Percentiles rank a stretch among this genome's conserved stretches.
These are phyloP conservation scores for Steinernema hermaphroditum DNA, from an alignment of 2,888 invertebrate species.

Conservation along the genomic window DNA sequence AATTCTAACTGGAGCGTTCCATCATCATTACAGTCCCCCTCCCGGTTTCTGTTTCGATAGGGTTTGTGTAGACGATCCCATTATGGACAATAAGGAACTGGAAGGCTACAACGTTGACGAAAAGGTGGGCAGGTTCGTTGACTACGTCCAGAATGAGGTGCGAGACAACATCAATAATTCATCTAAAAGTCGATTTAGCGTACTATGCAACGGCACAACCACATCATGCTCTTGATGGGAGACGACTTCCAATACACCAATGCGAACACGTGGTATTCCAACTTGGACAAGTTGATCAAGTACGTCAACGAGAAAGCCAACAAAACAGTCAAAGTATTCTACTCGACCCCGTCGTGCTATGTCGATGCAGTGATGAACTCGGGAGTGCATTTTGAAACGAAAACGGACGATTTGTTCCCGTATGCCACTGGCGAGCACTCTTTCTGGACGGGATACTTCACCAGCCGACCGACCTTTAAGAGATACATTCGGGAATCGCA, in stretches of 20 bases:
- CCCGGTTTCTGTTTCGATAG: constrained; percentile 90
- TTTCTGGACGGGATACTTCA: constrained; percentile 85
- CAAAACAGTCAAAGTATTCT: constrained; percentile 73
- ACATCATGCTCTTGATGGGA: constrained; percentile 84
- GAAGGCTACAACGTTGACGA: constrained; percentile 78
- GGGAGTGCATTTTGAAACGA: constrained; percentile 72
- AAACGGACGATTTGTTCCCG: constrained; percentile 87
- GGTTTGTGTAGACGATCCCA: constrained; percentile 73
- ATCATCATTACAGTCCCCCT: constrained; percentile 73
- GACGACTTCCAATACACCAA: constrained; percentile 86
- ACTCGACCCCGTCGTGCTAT: constrained; percentile 72
- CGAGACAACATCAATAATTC: not conserved
- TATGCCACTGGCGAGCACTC: constrained; percentile 81
- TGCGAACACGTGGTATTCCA: constrained; percentile 79
- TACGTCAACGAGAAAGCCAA: constrained; percentile 72
- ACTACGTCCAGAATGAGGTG: constrained; percentile 50
- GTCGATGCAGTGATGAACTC: constrained; percentile 66
- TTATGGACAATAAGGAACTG: constrained; percentile 68
- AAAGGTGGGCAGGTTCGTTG: constrained; percentile 67
- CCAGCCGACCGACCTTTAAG: constrained; percentile 70
- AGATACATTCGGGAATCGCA: constrained; percentile 68
- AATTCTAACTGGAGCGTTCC: constrained; percentile 79
- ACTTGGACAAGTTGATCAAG: constrained; percentile 83
- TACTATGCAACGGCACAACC: constrained; percentile 74
- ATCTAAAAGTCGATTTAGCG: constrained; percentile 69